Base-by-base conservation (phyloP, 35 echinoderm and acorn worm genomes). In the Apostichopus parvimensis region DNA sequence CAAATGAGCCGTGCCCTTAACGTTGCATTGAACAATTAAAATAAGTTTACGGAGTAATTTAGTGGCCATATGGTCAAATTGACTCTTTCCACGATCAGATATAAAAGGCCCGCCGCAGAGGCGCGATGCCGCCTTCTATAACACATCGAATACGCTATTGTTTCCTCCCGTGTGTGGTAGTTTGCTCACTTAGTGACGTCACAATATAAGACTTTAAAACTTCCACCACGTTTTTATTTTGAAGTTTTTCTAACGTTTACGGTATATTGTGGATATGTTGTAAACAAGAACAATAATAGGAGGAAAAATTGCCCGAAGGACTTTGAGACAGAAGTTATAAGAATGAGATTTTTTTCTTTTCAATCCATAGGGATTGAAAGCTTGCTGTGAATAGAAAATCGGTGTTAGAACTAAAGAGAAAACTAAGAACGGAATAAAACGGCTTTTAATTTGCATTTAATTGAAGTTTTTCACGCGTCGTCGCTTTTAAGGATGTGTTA, bases 391-490 rank as follows among this genome's bases (percentile, higher is more conserved):
- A 52, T 75, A 75, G 6, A 52, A 22, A 88, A 65, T 84, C 81
- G 17, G 68, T 73, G 86, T 52, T 34, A 61, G 60, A 87, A 66
- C 5, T 61, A 18, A 56, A 56, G 26, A 87, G 86, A 73, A 45
- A 88, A 68, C 24, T 54, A 18, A 54, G 72, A 68, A 88, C 60
- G 86, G 64, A 72, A 24, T 57, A 8, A 58, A 88, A 52, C 60
- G 22, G 77, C 66, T 91, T 78, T 91, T 79, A 91, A 91, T 91
- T 91, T 91, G 73, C 52, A 91, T 78, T 91, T 91, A 91, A 91
- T 91, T 78, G 89, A 78, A 17, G 77, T 8, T 57, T 91, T 91
- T 91, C 9, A 91, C 89, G 89, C 71, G 14, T 91, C 89, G 56
- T 78, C 89, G 59, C 89, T 91, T 79, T 59, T 91, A n/a, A 91